Evolutionary conservation across 2,888 invertebrate species (phyloP).

Genomic region (Clusia tigrina): DNA sequence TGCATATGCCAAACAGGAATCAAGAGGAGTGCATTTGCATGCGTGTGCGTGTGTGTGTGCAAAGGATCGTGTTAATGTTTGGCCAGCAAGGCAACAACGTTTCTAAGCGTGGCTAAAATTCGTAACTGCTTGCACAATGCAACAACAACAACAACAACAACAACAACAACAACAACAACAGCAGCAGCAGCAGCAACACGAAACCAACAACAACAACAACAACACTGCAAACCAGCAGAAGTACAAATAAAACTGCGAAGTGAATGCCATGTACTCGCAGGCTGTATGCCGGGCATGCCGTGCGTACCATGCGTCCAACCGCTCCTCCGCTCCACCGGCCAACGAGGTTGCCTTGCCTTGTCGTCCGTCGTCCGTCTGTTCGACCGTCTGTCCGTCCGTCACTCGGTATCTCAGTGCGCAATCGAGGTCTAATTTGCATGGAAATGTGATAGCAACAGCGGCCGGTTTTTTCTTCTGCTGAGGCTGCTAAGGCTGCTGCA

Average conservation of each 20-base stretch:
- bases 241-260: no score
- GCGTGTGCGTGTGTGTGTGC: neutral
- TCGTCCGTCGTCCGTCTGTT: constrained; percentile 11
- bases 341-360: neutral
- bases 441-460: constrained; percentile 53
- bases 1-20: no score
- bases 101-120: neutral
- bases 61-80: no score
- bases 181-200: constrained; percentile 25
- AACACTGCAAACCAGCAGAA: neutral
- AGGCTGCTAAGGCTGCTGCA: constrained; percentile 9
- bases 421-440: constrained; percentile 51
- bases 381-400: neutral
- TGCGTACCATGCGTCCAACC: no score
- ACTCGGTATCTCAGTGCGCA: constrained; percentile 38
- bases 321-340: no score
- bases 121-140: no score
- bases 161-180: no score
- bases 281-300: no score
- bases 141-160: no score
- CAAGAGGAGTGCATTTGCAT: neutral
- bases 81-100: neutral
- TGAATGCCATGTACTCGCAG: no score
- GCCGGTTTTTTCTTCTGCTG: no score
- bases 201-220: no score